These are phyloP conservation scores for Nesidiocoris tenuis DNA, from an alignment of 2,888 invertebrate species.

Conservation along the genomic window DNA sequence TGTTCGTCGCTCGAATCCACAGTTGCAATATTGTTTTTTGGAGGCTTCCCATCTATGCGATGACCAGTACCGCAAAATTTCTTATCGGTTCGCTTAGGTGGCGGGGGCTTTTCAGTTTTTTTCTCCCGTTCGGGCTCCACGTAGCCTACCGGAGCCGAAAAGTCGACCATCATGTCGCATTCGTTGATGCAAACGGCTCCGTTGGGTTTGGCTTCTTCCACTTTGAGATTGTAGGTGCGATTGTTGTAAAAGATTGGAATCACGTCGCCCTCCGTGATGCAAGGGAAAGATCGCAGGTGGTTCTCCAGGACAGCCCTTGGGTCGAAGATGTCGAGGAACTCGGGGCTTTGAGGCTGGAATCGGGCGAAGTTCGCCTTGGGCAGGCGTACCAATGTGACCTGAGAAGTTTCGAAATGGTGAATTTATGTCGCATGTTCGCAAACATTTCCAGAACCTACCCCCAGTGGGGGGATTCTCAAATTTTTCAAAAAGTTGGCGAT, in stretches of 20 bases:
- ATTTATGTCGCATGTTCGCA: no score
- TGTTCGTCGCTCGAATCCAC: neutral
- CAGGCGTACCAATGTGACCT: slow-evolving; percentile 67
- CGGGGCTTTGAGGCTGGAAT: slow-evolving; percentile 93
- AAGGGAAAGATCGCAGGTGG: slow-evolving; percentile 91
- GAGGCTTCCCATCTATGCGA: slow-evolving; percentile 36
- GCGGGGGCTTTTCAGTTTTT: neutral
- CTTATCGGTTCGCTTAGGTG: neutral
- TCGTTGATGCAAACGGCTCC: slow-evolving; percentile 78
- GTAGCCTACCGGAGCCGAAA: slow-evolving; percentile 95
- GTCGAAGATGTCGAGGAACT: slow-evolving; percentile 96
- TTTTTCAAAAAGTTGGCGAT: no score
- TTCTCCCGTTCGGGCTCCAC: slow-evolving; percentile 62
- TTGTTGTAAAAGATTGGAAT: slow-evolving; percentile 97
- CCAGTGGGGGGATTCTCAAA: no score
- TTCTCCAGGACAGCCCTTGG: slow-evolving; percentile 89
- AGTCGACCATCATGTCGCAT: slow-evolving; percentile 99
- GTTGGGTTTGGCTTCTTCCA: slow-evolving; percentile 29
- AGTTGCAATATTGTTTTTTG: neutral
- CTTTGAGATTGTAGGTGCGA: slow-evolving; percentile 75
- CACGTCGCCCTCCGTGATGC: slow-evolving; percentile 91
- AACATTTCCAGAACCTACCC: no score
- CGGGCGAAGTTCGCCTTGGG: slow-evolving; percentile 84
- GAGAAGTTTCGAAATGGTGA: neutral
- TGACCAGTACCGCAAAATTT: slow-evolving; percentile 33